Evolutionary conservation across 2,797 vertebrate species (phyloP).

Genomic region (Staurois parvus): DNA sequence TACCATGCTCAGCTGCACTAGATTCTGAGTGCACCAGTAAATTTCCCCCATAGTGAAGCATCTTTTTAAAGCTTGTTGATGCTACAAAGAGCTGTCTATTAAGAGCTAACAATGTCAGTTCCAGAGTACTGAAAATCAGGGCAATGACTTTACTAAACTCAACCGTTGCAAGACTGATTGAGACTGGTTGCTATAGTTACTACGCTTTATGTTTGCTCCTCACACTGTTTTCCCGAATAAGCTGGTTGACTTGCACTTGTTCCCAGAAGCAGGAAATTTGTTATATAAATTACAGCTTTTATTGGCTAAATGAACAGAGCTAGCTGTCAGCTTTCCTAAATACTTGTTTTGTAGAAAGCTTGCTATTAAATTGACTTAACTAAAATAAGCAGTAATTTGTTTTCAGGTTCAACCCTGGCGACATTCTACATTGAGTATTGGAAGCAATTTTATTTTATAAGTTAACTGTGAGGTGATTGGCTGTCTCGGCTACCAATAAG

Average conservation of each 20-base stretch:
- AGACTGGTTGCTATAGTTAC: too few species aligned
- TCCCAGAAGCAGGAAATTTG: neutral
- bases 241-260: neutral
- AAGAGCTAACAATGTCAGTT: too few species aligned
- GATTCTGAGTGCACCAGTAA: too few species aligned
- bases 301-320: neutral
- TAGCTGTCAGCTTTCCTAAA: neutral
- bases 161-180: too few species aligned
- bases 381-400: neutral
- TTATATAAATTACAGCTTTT: neutral
- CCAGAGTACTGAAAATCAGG: too few species aligned
- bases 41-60: too few species aligned
- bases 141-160: too few species aligned
- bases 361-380: neutral
- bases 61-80: too few species aligned
- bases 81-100: too few species aligned
- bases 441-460: neutral
- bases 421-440: neutral
- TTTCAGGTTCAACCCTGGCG: too few species aligned
- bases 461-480: neutral
- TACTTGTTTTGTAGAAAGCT: neutral
- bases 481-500: neutral
- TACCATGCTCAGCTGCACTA: too few species aligned
- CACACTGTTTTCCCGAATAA: neutral
- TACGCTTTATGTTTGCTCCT: neutral